These are phyloP conservation scores for Chloroclysta siterata DNA, from an alignment of 2,888 invertebrate species.

Conservation along the genomic window DNA sequence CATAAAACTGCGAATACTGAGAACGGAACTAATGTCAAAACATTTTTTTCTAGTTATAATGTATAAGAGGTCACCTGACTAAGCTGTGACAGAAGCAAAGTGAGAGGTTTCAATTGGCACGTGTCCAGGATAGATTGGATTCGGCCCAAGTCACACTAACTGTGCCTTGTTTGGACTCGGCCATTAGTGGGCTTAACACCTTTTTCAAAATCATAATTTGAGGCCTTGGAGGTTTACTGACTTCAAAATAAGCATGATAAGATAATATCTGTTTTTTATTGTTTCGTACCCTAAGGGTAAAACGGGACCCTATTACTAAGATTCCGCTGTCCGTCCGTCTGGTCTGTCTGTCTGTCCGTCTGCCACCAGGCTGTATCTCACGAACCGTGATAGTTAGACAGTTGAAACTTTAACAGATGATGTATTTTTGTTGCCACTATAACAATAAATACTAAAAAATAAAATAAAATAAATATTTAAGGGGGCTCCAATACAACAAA, in stretches of 20 bases:
- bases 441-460: too few relatives aligned
- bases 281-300: neutral
- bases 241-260: neutral
- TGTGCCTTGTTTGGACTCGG: constrained; percentile 57
- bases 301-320: too few relatives aligned
- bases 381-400: too few relatives aligned
- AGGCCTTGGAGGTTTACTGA: constrained; percentile 13
- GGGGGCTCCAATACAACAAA: too few relatives aligned
- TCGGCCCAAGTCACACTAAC: constrained; percentile 61
- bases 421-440: too few relatives aligned
- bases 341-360: too few relatives aligned
- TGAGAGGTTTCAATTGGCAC: constrained; percentile 63
- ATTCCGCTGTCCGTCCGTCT: too few relatives aligned
- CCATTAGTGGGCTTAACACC: constrained; percentile 63
- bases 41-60: neutral
- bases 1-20: neutral
- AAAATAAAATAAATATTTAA: too few relatives aligned
- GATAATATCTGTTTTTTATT: neutral
- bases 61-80: neutral
- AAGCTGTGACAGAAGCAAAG: constrained; percentile 49
- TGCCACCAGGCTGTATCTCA: too few relatives aligned
- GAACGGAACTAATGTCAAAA: neutral
- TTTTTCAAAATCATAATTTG: constrained; percentile 46
- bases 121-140: constrained; percentile 62
- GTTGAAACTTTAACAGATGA: too few relatives aligned